Conservation (phyloP, 1,140 invertebrate species). For the Calephelis nemesis region DNA sequence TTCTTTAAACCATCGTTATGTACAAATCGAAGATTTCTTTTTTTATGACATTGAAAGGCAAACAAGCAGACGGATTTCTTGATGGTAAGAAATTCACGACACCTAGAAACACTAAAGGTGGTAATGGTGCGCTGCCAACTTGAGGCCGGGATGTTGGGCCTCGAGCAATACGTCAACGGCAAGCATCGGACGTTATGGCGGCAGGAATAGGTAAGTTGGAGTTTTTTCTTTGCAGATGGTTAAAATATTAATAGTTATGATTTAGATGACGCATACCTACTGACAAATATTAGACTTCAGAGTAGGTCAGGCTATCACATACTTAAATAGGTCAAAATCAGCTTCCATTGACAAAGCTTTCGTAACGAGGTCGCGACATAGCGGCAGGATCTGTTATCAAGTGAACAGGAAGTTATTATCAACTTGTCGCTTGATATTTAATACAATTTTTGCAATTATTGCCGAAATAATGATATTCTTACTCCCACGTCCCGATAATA, state of each 20-base stretch:
- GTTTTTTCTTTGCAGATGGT: not conserved
- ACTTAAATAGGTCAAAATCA: conserved; percentile 74
- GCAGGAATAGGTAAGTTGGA: not conserved
- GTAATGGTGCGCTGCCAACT: too few species aligned
- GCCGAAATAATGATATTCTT: conserved; percentile 69
- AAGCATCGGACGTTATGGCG: too few species aligned
- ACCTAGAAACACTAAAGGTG: too few species aligned
- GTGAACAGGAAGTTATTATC: conserved; percentile 66
- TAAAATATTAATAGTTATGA: not conserved
- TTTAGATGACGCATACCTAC: not conserved
- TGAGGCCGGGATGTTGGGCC: too few species aligned
- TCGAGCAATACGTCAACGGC: too few species aligned
- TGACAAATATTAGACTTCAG: conserved; percentile 19
- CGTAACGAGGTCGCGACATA: conserved; percentile 68
- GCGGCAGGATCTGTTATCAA: conserved; percentile 61
- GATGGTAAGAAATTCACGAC: too few species aligned
- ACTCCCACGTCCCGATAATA: conserved; percentile 44
- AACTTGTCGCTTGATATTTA: conserved; percentile 70
- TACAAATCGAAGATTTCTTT: too few species aligned
- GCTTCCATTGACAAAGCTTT: conserved; percentile 71
- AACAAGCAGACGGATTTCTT: too few species aligned
- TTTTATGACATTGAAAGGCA: too few species aligned
- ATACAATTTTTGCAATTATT: conserved; percentile 76
- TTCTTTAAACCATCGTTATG: too few species aligned
- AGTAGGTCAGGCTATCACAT: conserved; percentile 26